Evolutionary conservation across 1,140 invertebrate genomes (phyloP), one percentile per base, ranked within the genome.

Genomic region (Apis cerana): DNA sequence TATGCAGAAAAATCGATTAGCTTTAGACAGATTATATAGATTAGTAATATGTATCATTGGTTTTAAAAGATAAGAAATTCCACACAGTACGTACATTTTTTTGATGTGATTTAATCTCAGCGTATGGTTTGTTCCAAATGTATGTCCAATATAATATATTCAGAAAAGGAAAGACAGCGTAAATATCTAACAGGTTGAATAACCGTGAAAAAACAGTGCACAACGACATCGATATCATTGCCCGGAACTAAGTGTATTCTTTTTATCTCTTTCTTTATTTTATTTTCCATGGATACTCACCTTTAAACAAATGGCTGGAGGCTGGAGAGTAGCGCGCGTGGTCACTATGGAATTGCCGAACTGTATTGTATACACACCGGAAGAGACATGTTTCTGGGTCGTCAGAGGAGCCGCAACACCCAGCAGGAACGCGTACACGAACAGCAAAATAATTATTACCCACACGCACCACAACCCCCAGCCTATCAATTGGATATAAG

Each of bases 391-490:
- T 70, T 90, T 89, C 33, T 68, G 19, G 17, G 77, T 56, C 33
- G 83, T 78, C 67, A 92, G 80, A 59, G 92, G 92, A 84, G 88
- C 75, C 71, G 87, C 82, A 82, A 93, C 80, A n/a, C 93, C 93
- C 33, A 93, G 85, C 50, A 93, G 89, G 85, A 93, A 94, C 65
- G 92, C 92, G 79, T 92, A 92, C 83, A 61, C 82, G 71, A 92
- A 67, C 59, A 88, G 75, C 17, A 93, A 33, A 21, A 90, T 87
- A 19, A 89, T 87, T 77, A 87, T 83, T 62, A 82, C 91, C 93
- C 93, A 93, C 52, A 89, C 75, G 80, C 89, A 93, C 92, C 91
- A 92, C 89, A 93, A 88, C 74, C 86, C 82, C 91, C 91, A 93
- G 89, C 91, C 90, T 86, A 93, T 86, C 76, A 91, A 79, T 90